phyloP scores from a whole-genome alignment of 2,888 invertebrate genomes.

The Unio pictorum region DNA sequence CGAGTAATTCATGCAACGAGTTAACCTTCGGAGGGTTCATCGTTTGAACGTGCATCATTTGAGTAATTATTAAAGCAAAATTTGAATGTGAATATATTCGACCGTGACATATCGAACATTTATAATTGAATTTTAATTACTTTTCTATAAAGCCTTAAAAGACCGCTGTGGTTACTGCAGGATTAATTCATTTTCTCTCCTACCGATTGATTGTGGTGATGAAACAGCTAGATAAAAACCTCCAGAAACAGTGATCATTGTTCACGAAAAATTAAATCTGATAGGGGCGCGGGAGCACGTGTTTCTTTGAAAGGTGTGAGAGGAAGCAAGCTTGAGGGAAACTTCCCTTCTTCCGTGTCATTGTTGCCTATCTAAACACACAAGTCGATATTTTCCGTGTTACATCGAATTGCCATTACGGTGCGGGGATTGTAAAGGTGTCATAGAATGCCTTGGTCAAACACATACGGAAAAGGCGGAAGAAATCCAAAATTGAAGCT shows the following conservation, averaged over 20 bases:
- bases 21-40: too few relatives aligned
- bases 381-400: conserved; percentile 9
- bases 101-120: too few relatives aligned
- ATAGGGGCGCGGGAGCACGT: conserved; percentile 19
- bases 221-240: too few relatives aligned
- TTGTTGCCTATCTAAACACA: conserved; percentile 20
- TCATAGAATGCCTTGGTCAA: conserved; percentile 6
- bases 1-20: too few relatives aligned
- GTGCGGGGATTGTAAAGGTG: conserved; percentile 12
- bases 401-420: conserved; percentile 34
- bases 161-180: too few relatives aligned
- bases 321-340: conserved; percentile 28
- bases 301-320: conserved; percentile 24
- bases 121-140: too few relatives aligned
- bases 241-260: conserved; percentile 29
- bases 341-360: conserved; percentile 30
- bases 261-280: conserved; percentile 31
- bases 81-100: too few relatives aligned
- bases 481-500: background rate
- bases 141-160: too few relatives aligned
- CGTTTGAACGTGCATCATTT: too few relatives aligned
- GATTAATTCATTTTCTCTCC: too few relatives aligned
- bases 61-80: too few relatives aligned
- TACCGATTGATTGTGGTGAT: too few relatives aligned
- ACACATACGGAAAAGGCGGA: background rate